Base-by-base conservation (phyloP, 2,113 vertebrate genomes). In the Sander vitreus region DNA sequence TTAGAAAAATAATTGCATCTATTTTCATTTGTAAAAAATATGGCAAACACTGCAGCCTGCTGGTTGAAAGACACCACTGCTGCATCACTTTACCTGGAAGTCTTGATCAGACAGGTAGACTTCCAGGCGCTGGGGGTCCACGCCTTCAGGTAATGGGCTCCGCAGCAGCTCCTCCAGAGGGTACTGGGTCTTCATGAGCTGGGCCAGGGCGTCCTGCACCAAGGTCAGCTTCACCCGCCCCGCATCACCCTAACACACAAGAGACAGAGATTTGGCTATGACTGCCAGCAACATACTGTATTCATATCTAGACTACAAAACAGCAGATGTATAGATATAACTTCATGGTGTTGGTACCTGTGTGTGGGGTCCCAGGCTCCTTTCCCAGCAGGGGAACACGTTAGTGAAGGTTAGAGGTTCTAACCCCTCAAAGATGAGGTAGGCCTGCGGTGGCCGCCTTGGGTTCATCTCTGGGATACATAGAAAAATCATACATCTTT, bases 371-470 rank as follows among this genome's bases (percentile, higher is more conserved):
- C 79, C 75, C 19, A 73, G 78, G 53, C 58, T 88, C 82, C 63
- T 91, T 83, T 96, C 95, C 96, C 96, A 96, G 73, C 70, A 80
- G 0, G 96, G 95, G 84, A 96, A 96, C 67, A 96, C 85, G 50
- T 96, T 96, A 47, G 96, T 96, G 91, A 96, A 96, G 84, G 95
- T 96, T 27, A 96, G 83, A 75, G 96, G 96, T 80, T 96, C 96
- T 0, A 68, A 73, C 6, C 95, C 94, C 69, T 94, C 94, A 1
- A 83, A 78, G 69, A 96, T 90, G 60, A 96, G 89, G 87, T 96
- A 96, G 4, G 94, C 95, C 83, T 92, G 88, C 0, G 94, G 95
- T 0, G 95, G 95, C 19, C 95, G 91, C 78, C 88, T 92, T 0
- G 93, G 91, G 83, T 96, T 96, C 85, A 92, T 92, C 85, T 95